A percentile compares a stretch with the other conserved stretches of the same genome.
These are phyloP conservation scores for Lampris incognitus DNA, from an alignment of 2,113 vertebrate species.

Conservation along the genomic window DNA sequence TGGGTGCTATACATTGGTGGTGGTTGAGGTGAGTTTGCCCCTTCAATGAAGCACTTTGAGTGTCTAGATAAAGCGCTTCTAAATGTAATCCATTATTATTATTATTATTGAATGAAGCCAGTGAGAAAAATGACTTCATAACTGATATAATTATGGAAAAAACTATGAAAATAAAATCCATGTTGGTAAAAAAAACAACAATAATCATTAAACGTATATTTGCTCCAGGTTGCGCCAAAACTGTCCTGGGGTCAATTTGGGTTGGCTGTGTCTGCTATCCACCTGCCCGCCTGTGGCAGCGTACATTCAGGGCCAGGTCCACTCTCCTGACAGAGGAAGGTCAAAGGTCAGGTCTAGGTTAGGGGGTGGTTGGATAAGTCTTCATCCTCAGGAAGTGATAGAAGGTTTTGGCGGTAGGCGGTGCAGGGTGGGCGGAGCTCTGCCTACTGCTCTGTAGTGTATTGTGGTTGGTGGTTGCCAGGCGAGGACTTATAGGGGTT, in stretches of 20 bases:
- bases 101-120: no score
- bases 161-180: no score
- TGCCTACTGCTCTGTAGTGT: conserved; percentile 50
- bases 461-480: conserved; percentile 72
- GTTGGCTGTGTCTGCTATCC: conserved; percentile 22
- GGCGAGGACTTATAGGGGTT: conserved; percentile 76
- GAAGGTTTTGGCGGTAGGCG: not conserved
- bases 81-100: no score
- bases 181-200: no score
- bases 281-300: conserved; percentile 79
- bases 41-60: no score
- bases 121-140: no score
- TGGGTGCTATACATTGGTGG: no score
- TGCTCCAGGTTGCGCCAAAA: no score
- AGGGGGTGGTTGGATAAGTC: not conserved
- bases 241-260: conserved; percentile 72
- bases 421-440: not conserved
- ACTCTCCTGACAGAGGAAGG: conserved; percentile 56
- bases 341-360: conserved; percentile 82
- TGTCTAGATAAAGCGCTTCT: no score
- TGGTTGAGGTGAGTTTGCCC: no score
- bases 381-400: conserved; percentile 14
- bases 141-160: no score
- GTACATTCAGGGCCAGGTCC: conserved; percentile 86
- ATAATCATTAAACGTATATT: no score